Evolutionary conservation across 2,888 invertebrate genomes (phyloP).

Genomic region (Philhelius pedissequus): DNA sequence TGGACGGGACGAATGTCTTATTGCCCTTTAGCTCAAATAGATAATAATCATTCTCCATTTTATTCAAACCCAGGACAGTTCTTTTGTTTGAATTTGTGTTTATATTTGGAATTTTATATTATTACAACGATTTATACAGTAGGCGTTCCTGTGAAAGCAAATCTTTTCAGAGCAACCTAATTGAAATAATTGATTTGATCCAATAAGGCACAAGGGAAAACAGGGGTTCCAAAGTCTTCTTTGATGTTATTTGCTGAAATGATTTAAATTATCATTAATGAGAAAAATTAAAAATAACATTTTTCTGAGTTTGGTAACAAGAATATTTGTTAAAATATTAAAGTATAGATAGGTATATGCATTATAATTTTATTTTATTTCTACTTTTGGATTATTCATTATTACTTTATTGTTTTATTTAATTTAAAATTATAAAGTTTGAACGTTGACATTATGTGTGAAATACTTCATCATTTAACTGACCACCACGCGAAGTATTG

Average conservation of each 20-base stretch:
- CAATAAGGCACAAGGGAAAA: not conserved
- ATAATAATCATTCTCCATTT: conserved; percentile 49
- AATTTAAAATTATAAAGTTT: no score
- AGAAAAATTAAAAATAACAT: no score
- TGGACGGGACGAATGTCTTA: conserved; percentile 50
- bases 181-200: conserved; percentile 6
- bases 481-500: no score
- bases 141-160: not conserved
- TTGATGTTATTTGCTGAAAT: not conserved
- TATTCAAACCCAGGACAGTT: conserved; percentile 53
- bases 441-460: no score
- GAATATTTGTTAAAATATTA: no score
- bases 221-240: not conserved
- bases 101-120: conserved; percentile 47
- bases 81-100: conserved; percentile 53
- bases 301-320: no score
- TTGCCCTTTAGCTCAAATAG: conserved; percentile 54
- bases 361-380: no score
- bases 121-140: not conserved
- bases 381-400: no score
- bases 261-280: not conserved
- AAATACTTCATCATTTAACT: no score
- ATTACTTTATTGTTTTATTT: no score
- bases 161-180: not conserved
- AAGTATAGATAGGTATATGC: no score